Evolutionary conservation across 2,113 vertebrate species (phyloP).

Genomic region (Cebidichthys violaceus): DNA sequence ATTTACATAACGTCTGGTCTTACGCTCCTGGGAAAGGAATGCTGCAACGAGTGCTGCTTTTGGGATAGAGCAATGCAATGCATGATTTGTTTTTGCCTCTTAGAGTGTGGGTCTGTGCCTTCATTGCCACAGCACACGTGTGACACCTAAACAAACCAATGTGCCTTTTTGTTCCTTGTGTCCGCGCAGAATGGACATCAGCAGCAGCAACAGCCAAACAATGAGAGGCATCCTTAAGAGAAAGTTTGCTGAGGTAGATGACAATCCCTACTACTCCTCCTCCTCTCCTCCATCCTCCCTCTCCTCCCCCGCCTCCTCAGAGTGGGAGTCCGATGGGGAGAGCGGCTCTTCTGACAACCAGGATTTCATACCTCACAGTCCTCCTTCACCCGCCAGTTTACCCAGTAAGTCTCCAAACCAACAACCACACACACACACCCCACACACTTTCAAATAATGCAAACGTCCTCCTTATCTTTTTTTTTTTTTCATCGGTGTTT

Average conservation of each 20-base stretch:
- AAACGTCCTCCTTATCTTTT: slow-evolving; percentile 63
- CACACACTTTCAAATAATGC: slow-evolving; percentile 68
- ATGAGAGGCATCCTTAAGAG: slow-evolving; percentile 92
- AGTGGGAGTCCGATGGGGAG: slow-evolving; percentile 88
- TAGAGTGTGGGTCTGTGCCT: slow-evolving; percentile 4
- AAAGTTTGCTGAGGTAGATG: slow-evolving; percentile 91
- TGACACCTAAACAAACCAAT: not conserved
- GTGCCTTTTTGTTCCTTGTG: slow-evolving; percentile 24
- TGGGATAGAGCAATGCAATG: not conserved
- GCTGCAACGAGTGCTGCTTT: not conserved
- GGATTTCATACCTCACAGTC: slow-evolving; percentile 64
- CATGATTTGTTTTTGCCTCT: not conserved
- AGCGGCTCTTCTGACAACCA: slow-evolving; percentile 60
- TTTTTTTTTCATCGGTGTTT: slow-evolving; percentile 42
- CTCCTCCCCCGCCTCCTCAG: slow-evolving; percentile 81
- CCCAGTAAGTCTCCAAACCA: slow-evolving; percentile 85
- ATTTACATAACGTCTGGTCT: slow-evolving; percentile 25
- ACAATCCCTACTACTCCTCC: slow-evolving; percentile 84
- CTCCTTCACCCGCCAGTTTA: slow-evolving; percentile 69
- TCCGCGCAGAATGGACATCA: slow-evolving; percentile 69
- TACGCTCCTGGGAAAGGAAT: not conserved
- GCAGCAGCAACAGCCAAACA: slow-evolving; percentile 55
- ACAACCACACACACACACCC: too few relatives aligned
- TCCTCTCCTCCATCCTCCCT: slow-evolving; percentile 84
- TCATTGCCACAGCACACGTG: not conserved